A percentile compares a stretch with the other conserved stretches of the same genome.
These are phyloP conservation scores for Acanthoscelides obtectus DNA, from an alignment of 2,888 invertebrate genomes.

Conservation along the genomic window DNA sequence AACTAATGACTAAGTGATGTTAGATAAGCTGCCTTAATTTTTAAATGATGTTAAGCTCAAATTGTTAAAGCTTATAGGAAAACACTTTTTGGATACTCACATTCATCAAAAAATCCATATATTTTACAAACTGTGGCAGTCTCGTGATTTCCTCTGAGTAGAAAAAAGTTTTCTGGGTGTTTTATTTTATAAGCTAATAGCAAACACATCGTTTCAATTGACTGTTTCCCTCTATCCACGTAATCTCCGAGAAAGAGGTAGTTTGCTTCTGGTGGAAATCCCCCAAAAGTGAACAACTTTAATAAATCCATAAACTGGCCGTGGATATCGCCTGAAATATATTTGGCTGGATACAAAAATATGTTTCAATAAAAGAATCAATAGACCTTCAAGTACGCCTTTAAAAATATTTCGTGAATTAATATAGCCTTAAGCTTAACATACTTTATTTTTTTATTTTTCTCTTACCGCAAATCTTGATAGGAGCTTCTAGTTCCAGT, in stretches of 20 bases:
- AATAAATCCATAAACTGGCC: constrained; percentile 62
- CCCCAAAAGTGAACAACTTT: constrained; percentile 59
- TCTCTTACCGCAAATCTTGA: constrained; percentile 38
- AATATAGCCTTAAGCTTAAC: neutral
- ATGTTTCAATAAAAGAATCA: no score
- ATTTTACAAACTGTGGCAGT: constrained; percentile 62
- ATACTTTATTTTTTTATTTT: neutral
- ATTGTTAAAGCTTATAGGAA: no score
- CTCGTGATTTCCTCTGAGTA: constrained; percentile 64
- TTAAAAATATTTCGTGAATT: no score
- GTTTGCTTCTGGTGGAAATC: constrained; percentile 63
- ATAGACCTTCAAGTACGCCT: no score
- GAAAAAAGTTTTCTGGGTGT: constrained; percentile 65
- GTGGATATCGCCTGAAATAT: constrained; percentile 55
- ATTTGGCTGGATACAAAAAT: no score
- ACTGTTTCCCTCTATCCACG: constrained; percentile 61
- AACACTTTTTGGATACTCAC: no score
- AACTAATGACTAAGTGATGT: no score
- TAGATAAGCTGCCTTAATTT: no score
- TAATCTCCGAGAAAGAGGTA: constrained; percentile 61
- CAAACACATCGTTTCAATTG: constrained; percentile 62
- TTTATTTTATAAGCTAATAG: constrained; percentile 64
- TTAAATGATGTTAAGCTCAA: no score
- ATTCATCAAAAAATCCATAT: constrained; percentile 63
- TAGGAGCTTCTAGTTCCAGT: constrained; percentile 39